phyloP scores from a whole-genome alignment of 2,113 vertebrate species.

The Lophochroa leadbeateri region DNA sequence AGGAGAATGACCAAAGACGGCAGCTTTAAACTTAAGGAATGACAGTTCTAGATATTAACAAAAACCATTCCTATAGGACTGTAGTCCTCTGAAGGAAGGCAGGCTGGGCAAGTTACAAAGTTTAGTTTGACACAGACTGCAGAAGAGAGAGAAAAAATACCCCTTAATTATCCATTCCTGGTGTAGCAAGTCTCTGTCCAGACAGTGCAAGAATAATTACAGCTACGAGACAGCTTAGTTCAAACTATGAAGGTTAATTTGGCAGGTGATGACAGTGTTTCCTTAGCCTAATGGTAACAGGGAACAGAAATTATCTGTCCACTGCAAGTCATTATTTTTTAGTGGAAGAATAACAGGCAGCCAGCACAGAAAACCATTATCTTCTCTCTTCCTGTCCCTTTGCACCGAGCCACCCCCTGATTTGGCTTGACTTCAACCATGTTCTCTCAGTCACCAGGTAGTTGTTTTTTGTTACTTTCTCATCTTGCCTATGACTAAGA shows the following conservation, averaged over 20 bases:
- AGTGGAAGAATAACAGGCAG: not conserved
- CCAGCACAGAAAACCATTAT: not conserved
- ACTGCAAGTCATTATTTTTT: not conserved
- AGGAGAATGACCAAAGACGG: not conserved
- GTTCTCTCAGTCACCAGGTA: not conserved
- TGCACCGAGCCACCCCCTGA: not conserved
- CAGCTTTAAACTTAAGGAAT: not conserved
- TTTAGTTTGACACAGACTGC: not conserved
- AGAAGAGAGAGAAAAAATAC: not conserved
- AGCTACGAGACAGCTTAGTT: not conserved
- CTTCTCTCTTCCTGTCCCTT: not conserved
- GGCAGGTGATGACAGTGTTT: constrained; percentile 15
- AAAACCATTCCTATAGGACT: not conserved
- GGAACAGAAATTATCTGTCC: constrained; percentile 10
- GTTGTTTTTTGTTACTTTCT: not conserved
- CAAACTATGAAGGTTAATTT: not conserved
- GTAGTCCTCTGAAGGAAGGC: not conserved
- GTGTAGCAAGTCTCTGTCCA: not conserved
- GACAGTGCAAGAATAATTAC: not conserved
- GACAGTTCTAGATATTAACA: not conserved
- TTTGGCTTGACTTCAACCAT: not conserved
- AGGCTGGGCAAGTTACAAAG: not conserved
- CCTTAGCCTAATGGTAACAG: not conserved
- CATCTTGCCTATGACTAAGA: not conserved
- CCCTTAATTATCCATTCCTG: not conserved